Evolutionary conservation across 1,140 invertebrate genomes (phyloP).

Genomic region (Drosophila parabipectinata): DNA sequence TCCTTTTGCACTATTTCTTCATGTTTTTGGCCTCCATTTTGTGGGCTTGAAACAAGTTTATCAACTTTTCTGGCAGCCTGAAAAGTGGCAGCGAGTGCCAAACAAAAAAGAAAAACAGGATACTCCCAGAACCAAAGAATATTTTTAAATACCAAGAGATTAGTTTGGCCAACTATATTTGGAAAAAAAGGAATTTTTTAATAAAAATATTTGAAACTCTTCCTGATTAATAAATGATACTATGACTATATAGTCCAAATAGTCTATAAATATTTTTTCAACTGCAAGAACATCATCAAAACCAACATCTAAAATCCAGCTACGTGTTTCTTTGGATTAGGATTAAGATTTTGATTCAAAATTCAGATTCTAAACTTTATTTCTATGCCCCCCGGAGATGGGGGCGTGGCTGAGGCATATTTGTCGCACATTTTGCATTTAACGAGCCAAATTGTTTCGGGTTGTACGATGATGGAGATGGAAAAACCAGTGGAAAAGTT

Average conservation of each 20-base stretch:
- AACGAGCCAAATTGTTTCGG: conserved; percentile 56
- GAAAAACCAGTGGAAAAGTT: conserved; percentile 20
- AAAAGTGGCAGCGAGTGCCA: not conserved
- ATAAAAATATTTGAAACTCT: too few species aligned
- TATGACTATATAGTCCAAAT: too few species aligned
- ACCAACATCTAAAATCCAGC: conserved; percentile 14
- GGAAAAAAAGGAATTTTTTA: too few species aligned
- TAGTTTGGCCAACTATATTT: not conserved
- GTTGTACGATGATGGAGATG: conserved; percentile 2
- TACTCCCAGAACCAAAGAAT: not conserved
- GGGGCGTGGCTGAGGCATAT: conserved; percentile 42
- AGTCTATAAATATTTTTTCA: not conserved
- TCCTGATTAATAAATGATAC: too few species aligned
- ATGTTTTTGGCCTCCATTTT: not conserved
- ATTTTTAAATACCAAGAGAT: not conserved
- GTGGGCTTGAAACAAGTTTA: conserved; percentile 64
- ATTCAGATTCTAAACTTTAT: conserved; percentile 23
- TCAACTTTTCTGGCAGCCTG: conserved; percentile 47
- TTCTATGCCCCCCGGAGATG: not conserved
- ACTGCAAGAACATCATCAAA: not conserved
- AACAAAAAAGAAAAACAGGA: conserved; percentile 13
- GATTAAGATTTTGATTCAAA: not conserved
- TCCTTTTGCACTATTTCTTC: not conserved
- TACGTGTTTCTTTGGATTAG: conserved; percentile 31
- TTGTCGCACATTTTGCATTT: conserved; percentile 47